Conservation (phyloP, 2,113 vertebrate species). For the Verasper variegatus region DNA sequence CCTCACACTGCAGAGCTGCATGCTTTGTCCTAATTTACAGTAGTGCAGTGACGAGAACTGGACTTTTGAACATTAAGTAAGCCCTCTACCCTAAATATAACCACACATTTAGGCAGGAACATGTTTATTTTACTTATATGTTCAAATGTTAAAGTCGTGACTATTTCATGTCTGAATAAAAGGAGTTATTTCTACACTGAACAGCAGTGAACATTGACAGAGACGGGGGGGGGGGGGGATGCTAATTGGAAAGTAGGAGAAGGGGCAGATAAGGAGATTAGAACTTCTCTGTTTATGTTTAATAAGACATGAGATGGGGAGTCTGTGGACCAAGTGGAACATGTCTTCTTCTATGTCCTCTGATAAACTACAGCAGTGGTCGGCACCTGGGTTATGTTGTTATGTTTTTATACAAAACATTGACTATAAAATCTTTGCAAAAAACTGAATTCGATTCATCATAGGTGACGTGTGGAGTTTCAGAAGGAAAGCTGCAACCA, state of each 20-base stretch:
- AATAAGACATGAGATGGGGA: no score
- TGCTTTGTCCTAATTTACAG: constrained; percentile 36
- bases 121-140: neutral
- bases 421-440: no score
- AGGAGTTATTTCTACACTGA: neutral
- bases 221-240: neutral
- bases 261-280: neutral
- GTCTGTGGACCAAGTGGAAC: no score
- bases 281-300: no score
- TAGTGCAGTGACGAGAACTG: constrained; percentile 10
- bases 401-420: no score
- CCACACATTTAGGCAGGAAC: neutral
- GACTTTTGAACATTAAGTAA: neutral
- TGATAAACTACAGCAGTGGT: no score
- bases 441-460: no score
- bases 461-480: no score
- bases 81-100: neutral
- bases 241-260: neutral
- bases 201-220: neutral
- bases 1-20: constrained; percentile 24
- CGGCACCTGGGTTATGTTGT: no score
- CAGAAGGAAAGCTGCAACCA: no score
- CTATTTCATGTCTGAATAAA: neutral
- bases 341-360: no score
- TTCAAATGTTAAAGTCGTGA: neutral